Evolutionary conservation across 2,113 vertebrate genomes (phyloP), one percentile per base, ranked within the genome.

Genomic region (Ceyx melanurus): DNA sequence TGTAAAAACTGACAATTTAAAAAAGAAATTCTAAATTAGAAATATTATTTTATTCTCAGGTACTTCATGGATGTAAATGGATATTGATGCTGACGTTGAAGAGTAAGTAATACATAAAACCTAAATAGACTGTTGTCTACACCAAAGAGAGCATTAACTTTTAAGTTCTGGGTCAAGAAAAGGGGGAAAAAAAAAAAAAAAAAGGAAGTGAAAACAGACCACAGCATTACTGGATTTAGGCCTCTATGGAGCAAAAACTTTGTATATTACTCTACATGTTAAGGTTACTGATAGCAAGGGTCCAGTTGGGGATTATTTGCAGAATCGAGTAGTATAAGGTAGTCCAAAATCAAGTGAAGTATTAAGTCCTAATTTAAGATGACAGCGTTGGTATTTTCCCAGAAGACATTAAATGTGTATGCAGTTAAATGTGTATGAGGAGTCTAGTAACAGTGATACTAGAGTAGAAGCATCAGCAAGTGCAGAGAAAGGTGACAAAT

Each of bases 241-340:
- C 12, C 4, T 40, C 10, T 42, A 22, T 14, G 7, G 4, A 72
- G 4, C 29, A 40, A 75, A 72, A 13, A 2, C 2, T n/a, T 53
- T 60, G 15, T 29, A 23, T 4, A 40, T 43, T 16, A 40, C 17
- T 65, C 46, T 51, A 8, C 13, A 46, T 0, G 0, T 13, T 80
- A 16, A 3, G 57, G 60, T 73, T 70, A 40, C 58, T 54, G 46
- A 50, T 26, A 73, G 13, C 1, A 3, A 73, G 10, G 18, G 22
- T 58, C 15, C 21, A 31, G 1, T 2, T 81, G 26, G 12, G 14
- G 6, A 66, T 83, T 73, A 73, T 70, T 70, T 86, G 23, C 15
- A 70, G 65, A 73, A 77, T 51, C 43, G 40, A 65, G 35, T 25
- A 73, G 7, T 18, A 48, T 35, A 35, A 74, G 23, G 10, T 15